Evolutionary conservation across 2,797 vertebrate species (phyloP).

Genomic region (Liasis olivaceus): DNA sequence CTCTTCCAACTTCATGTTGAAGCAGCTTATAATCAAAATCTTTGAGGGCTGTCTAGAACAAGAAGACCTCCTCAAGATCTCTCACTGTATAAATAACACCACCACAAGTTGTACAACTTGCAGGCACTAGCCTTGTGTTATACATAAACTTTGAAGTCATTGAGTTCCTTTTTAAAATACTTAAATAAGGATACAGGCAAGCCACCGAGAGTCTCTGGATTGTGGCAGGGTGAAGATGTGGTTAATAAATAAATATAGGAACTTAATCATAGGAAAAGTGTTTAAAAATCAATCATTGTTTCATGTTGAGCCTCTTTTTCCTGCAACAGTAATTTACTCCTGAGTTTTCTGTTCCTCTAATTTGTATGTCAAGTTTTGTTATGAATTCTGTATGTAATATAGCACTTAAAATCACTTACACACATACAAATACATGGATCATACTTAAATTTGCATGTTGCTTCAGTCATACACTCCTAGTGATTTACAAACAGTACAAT

Average conservation of each 20-base stretch:
- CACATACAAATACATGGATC: not conserved
- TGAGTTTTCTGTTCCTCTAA: not conserved
- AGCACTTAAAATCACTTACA: not conserved
- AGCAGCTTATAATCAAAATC: conserved; percentile 8
- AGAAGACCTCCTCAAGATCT: not conserved
- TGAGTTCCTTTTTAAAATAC: not conserved
- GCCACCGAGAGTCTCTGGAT: not conserved
- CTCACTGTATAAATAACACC: not conserved
- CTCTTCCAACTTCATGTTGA: not conserved
- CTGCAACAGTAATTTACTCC: not conserved
- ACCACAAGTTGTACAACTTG: not conserved
- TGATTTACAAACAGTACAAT: too few relatives aligned
- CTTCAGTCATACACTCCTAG: too few relatives aligned
- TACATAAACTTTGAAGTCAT: not conserved
- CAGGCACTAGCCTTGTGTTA: not conserved
- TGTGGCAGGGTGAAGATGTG: not conserved
- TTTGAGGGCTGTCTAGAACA: not conserved
- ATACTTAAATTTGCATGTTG: too few relatives aligned
- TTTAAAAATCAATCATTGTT: not conserved
- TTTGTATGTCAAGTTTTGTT: not conserved
- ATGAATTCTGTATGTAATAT: not conserved
- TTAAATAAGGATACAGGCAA: not conserved
- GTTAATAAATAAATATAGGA: not conserved
- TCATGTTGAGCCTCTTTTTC: not conserved
- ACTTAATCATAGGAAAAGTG: not conserved